Base-by-base conservation (phyloP, 2,888 invertebrate species). In the Patella pellucida region DNA sequence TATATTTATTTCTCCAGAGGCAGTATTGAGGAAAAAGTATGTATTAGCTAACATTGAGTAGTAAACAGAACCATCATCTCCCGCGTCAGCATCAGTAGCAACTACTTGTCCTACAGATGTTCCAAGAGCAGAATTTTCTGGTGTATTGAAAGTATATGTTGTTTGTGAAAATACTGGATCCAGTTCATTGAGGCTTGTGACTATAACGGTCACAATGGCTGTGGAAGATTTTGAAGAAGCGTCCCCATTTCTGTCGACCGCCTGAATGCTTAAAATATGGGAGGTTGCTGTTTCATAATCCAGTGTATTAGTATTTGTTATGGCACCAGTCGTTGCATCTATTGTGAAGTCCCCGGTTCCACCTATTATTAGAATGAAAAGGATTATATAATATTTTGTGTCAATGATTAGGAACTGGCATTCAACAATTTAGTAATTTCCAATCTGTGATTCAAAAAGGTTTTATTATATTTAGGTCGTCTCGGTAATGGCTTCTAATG, bases 251-350 rank as follows among this genome's bases (percentile, higher is more conserved):
- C 84, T 84, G 69, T 86, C 87, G 1, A 74, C 76, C 3, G 84
- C 86, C 19, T 68, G 76, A 75, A 85, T 77, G 16, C 74, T 79
- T 41, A 89, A 75, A 3, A 74, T 72, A 76, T 87, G 85, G 16
- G 70, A 72, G 31, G 76, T 77, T 0, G 76, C 77, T 11, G 81
- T 82, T 80, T 89, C 88, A 69, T 84, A 85, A 74, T 88, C 85
- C 56, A 89, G 78, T 0, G 52, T 50, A 19, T 73, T 77, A 16
- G 81, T 73, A 14, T 80, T n/a, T 2, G 75, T 77, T 15, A 85
- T 54, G 11, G 76, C 76, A 1, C 85, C 86, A 14, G 80, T 23
- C 31, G 79, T 79, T 3, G 79, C 78, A 16, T 85, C 86, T 2
- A 84, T 69, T 16, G 79, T 70, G 0, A 74, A 41, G 27, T 81